Base-by-base conservation (phyloP, 2,797 vertebrate genomes). In the Dromococcyx pavoninus region DNA sequence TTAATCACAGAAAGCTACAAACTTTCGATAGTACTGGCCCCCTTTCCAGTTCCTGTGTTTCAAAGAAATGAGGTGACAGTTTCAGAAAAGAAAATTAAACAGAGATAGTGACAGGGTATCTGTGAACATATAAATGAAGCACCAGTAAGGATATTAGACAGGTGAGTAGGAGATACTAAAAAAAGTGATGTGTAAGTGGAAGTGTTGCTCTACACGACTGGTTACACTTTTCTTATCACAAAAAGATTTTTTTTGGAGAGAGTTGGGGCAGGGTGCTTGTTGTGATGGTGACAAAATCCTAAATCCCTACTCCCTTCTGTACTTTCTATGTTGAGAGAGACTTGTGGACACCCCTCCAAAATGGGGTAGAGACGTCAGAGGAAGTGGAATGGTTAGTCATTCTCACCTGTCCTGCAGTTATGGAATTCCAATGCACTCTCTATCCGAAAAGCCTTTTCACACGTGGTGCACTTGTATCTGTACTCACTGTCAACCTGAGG, bases 401-500 rank as follows among this genome's bases (percentile, higher is more conserved):
- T 64, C 96, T 97, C 94, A 99, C 99, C 99, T 98, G 99, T 99
- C 81, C 99, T 97, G 97, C 99, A 99, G 98, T 99, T 99, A 98
- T 99, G 99, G 94, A 99, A 99, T 92, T 99, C 98, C 97, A 99
- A 95, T 1, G 99, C 99, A 25, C 99, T 99, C 97, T 99, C 99
- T 81, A 99, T 98, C 88, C 99, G 98, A 92, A 99, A 99, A 61
- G 99, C 98, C 97, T 99, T 99, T 81, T 99, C 99, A 46, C 99
- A 99, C 0, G 98, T 99, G 95, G 96, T 96, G 70, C 99, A 99
- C 84, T 99, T 99, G 82, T 98, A 98, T 60, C 98, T 98, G 98
- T 99, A 99, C 82, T 99, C 99, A 14, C 97, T 88, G 89, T 99
- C 99, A 16, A 99, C 98, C 99, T 99, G 96, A 70, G 83, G 85